phyloP scores from a whole-genome alignment of 2,888 invertebrate species.

The Colletes collaris region DNA sequence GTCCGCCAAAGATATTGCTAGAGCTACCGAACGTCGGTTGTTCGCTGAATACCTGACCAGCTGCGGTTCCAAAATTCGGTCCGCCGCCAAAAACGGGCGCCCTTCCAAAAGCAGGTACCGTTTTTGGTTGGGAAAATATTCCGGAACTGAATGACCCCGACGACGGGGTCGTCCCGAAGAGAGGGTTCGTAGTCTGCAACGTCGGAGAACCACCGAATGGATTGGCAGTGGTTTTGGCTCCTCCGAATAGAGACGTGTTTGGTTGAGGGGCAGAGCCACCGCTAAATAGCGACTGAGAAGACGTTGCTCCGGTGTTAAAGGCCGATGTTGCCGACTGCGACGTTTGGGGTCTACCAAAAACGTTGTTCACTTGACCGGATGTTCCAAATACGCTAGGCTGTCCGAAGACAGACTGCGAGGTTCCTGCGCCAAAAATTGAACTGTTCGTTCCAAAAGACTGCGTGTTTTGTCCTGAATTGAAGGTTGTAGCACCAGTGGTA shows the following conservation, averaged over 20 bases:
- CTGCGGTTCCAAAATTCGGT: constrained; percentile 62
- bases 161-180: constrained; percentile 59
- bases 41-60: constrained; percentile 68
- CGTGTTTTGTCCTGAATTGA: constrained; percentile 65
- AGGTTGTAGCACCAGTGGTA: constrained; percentile 56
- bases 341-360: constrained; percentile 71
- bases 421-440: constrained; percentile 70
- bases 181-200: constrained; percentile 51
- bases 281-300: constrained; percentile 70
- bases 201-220: constrained; percentile 62
- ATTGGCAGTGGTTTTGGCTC: constrained; percentile 57
- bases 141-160: constrained; percentile 53
- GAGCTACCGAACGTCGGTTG: constrained; percentile 62
- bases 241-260: constrained; percentile 70
- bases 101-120: constrained; percentile 72
- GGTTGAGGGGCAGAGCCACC: constrained; percentile 67
- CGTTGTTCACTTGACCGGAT: constrained; percentile 58
- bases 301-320: constrained; percentile 61
- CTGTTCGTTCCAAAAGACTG: constrained; percentile 67
- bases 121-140: constrained; percentile 72
- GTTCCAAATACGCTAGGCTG: constrained; percentile 70
- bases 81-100: constrained; percentile 74
- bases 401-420: constrained; percentile 70
- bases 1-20: constrained; percentile 75
- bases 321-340: constrained; percentile 68